Conservation (phyloP, 1,140 invertebrate species). For the Protaetia brevitarsis region DNA sequence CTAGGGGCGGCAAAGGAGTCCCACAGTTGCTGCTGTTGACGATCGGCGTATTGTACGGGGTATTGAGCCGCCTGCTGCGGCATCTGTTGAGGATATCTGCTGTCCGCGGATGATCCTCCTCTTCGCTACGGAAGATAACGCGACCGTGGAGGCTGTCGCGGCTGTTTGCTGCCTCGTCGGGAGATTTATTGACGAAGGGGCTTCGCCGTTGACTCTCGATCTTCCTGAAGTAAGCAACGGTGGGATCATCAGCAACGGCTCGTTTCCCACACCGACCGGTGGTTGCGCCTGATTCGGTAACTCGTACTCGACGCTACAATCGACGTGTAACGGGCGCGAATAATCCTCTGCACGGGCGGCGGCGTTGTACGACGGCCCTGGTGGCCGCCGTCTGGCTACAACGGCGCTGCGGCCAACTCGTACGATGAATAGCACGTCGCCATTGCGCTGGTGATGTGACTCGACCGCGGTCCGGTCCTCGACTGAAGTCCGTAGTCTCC, state of each 20-base stretch:
- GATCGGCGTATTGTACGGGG: constrained; percentile 44
- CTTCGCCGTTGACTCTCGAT: constrained; percentile 72
- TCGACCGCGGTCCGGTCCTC: constrained; percentile 42
- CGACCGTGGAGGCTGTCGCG: not conserved
- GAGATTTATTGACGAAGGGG: constrained; percentile 71
- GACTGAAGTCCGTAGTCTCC: constrained; percentile 36
- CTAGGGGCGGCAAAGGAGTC: constrained; percentile 51
- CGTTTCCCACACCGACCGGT: constrained; percentile 68
- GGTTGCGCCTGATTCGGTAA: constrained; percentile 77
- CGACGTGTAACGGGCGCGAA: constrained; percentile 73
- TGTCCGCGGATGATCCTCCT: constrained; percentile 36
- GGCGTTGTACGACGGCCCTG: constrained; percentile 33
- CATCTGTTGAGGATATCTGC: constrained; percentile 43
- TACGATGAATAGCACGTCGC: constrained; percentile 47
- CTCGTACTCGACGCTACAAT: constrained; percentile 83
- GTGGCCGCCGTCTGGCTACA: constrained; percentile 23
- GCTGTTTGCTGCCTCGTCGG: constrained; percentile 51
- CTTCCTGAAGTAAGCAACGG: constrained; percentile 79
- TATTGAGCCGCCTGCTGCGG: constrained; percentile 48
- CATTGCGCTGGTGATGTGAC: constrained; percentile 35
- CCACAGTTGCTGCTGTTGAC: constrained; percentile 41
- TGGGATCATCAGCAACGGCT: constrained; percentile 79
- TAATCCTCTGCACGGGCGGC: constrained; percentile 62
- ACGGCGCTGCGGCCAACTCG: constrained; percentile 37
- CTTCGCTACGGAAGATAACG: constrained; percentile 42